phyloP scores from a whole-genome alignment of 2,888 invertebrate genomes.

The Ectropis crepuscularia region DNA sequence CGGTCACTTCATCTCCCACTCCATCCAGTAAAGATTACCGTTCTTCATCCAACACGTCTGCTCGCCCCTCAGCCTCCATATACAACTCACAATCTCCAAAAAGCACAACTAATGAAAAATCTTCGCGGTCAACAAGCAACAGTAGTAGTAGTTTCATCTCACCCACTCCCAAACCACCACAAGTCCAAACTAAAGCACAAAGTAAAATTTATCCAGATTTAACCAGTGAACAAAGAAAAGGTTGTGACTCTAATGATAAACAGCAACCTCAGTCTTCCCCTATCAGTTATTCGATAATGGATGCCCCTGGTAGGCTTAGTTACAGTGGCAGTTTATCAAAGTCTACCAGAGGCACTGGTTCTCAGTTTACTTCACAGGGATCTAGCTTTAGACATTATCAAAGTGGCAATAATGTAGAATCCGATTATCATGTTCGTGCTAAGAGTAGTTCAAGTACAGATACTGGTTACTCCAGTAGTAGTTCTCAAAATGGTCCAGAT shows the following conservation, averaged over 20 bases:
- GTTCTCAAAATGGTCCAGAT: slow-evolving; percentile 87
- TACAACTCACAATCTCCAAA: slow-evolving; percentile 77
- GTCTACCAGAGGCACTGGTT: slow-evolving; percentile 75
- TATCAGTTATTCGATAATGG: slow-evolving; percentile 91
- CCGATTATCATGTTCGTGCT: slow-evolving; percentile 86
- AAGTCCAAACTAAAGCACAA: slow-evolving; percentile 90
- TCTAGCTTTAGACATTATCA: slow-evolving; percentile 87
- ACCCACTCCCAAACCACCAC: slow-evolving; percentile 80
- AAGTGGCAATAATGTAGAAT: slow-evolving; percentile 84
- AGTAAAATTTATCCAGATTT: slow-evolving; percentile 91
- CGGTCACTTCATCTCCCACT: slow-evolving; percentile 78
- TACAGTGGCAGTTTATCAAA: slow-evolving; percentile 84
- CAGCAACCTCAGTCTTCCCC: slow-evolving; percentile 87
- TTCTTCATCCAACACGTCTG: slow-evolving; percentile 81
- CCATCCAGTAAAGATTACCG: slow-evolving; percentile 87
- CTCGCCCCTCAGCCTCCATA: slow-evolving; percentile 75
- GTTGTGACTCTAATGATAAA: slow-evolving; percentile 83
- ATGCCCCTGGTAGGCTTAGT: slow-evolving; percentile 86
- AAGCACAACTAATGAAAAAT: slow-evolving; percentile 68
- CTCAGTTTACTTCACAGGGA: slow-evolving; percentile 82
- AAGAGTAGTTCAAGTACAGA: slow-evolving; percentile 87
- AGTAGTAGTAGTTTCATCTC: slow-evolving; percentile 80
- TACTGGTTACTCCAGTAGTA: slow-evolving; percentile 86
- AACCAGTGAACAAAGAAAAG: slow-evolving; percentile 80
- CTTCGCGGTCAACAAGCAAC: slow-evolving; percentile 65